A percentile compares a stretch with the other conserved stretches of the same genome.
Evolutionary conservation across 2,888 invertebrate species (phyloP).

Genomic region (Cantharis flavilabris): DNA sequence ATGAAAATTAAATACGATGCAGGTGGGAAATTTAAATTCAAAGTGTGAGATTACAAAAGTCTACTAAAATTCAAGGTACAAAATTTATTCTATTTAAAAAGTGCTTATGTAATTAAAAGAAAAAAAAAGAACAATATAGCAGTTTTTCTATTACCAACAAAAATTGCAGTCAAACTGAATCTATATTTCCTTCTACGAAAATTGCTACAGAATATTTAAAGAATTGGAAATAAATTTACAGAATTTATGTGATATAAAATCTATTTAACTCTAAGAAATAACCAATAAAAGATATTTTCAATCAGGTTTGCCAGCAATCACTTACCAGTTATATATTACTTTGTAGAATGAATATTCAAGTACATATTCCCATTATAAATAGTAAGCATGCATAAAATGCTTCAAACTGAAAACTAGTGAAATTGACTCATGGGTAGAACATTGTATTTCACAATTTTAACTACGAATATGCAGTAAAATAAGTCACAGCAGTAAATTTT

Average conservation of each 20-base stretch:
- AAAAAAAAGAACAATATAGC: not conserved
- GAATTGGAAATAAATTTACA: not conserved
- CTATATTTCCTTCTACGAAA: not conserved
- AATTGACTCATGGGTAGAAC: not conserved
- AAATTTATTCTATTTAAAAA: not conserved
- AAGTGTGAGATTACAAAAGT: too few relatives aligned
- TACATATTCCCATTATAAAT: not conserved
- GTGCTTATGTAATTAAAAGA: not conserved
- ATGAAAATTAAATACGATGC: too few relatives aligned
- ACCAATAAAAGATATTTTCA: not conserved
- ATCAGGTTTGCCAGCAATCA: not conserved
- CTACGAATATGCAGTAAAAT: not conserved
- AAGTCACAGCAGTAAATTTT: not conserved
- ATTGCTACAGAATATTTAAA: not conserved
- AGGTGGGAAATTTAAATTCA: too few relatives aligned
- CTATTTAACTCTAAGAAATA: not conserved
- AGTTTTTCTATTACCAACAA: not conserved
- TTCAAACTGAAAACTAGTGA: not conserved
- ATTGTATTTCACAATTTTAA: not conserved
- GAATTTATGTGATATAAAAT: not conserved
- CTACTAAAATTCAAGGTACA: too few relatives aligned
- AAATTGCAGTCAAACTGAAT: not conserved
- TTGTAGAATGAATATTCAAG: not conserved
- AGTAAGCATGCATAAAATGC: not conserved
- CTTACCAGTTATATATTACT: not conserved